Conservation (phyloP, 1,140 invertebrate species). For the Drosophila pachea region DNA sequence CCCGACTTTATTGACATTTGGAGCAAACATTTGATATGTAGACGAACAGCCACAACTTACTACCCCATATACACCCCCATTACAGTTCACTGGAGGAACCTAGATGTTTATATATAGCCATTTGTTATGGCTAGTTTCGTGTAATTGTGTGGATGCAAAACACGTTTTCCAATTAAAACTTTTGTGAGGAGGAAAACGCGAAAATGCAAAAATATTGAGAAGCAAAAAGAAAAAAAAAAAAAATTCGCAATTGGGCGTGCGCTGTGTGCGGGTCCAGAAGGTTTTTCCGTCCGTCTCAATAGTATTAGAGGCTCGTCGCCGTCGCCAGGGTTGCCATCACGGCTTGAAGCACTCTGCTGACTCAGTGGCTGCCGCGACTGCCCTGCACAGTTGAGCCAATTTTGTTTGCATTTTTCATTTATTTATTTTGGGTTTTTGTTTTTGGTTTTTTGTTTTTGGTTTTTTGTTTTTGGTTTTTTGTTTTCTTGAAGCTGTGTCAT, state of each 20-base stretch:
- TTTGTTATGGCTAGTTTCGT: conserved; percentile 44
- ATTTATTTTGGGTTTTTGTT: neutral
- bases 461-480: neutral
- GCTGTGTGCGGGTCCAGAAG: conserved; percentile 38
- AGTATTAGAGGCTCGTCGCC: conserved; percentile 32
- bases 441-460: neutral
- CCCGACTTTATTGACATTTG: conserved; percentile 7
- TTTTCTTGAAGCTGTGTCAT: conserved; percentile 47
- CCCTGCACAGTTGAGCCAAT: conserved; percentile 41
- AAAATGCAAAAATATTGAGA: conserved; percentile 28
- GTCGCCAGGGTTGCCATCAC: conserved; percentile 28
- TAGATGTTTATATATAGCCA: conserved; percentile 14
- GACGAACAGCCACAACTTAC: neutral
- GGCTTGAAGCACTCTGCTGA: conserved; percentile 14
- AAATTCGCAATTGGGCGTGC: neutral
- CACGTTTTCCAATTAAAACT: conserved; percentile 68
- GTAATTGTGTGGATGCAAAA: conserved; percentile 55
- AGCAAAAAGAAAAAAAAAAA: neutral
- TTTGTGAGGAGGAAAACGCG: conserved; percentile 7
- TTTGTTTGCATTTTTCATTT: neutral
- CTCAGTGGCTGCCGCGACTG: conserved; percentile 35
- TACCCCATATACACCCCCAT: neutral
- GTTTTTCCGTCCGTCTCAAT: neutral
- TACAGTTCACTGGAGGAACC: neutral
- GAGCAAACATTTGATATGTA: conserved; percentile 9